Percentiles rank a stretch among this genome's conserved stretches.
phyloP scores from a whole-genome alignment of 2,797 vertebrate genomes.

The Ctenosaura bakeri region DNA sequence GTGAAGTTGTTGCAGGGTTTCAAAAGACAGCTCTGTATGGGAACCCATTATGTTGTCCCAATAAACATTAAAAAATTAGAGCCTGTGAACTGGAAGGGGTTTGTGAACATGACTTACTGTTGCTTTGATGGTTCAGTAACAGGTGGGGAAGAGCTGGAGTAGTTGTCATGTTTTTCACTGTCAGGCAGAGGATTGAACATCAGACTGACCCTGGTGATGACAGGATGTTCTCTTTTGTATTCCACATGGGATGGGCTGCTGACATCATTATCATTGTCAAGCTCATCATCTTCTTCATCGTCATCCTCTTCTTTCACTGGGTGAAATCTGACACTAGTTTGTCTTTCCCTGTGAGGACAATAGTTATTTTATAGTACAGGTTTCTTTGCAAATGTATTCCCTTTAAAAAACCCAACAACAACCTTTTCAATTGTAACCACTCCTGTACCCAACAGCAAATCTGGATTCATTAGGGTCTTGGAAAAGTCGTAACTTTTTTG shows the following conservation, averaged over 20 bases:
- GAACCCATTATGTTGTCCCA: neutral
- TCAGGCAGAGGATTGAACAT: neutral
- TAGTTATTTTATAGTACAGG: neutral
- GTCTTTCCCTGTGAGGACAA: neutral
- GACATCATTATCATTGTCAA: neutral
- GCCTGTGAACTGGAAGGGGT: neutral
- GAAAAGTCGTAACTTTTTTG: too few species aligned
- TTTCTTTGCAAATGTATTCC: neutral
- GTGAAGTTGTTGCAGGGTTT: neutral
- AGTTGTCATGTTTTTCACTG: neutral
- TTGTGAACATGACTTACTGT: constrained; percentile 9
- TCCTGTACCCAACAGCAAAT: neutral
- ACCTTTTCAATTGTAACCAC: neutral
- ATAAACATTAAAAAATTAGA: neutral
- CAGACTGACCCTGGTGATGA: constrained; percentile 1
- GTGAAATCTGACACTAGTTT: neutral
- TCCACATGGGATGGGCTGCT: too few species aligned
- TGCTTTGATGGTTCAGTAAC: neutral
- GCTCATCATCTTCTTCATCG: neutral
- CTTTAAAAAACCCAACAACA: too few species aligned
- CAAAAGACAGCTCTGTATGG: neutral
- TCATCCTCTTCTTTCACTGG: neutral
- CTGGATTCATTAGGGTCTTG: too few species aligned
- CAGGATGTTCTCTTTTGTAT: neutral
- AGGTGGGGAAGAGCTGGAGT: neutral